Evolutionary conservation across 2,888 invertebrate genomes (phyloP).

Genomic region (Volucella bombylans): DNA sequence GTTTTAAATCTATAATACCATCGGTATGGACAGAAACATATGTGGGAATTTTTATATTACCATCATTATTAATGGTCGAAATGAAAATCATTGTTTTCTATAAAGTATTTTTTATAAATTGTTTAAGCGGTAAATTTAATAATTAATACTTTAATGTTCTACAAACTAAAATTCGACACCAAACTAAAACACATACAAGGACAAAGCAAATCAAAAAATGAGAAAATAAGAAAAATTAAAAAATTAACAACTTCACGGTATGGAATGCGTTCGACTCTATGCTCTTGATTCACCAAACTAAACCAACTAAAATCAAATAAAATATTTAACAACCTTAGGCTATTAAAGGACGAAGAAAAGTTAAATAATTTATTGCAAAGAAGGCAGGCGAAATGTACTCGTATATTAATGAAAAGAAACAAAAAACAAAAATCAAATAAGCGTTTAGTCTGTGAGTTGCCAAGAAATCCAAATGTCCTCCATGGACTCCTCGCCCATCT

Average conservation of each 20-base stretch:
- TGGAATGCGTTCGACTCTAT: constrained; percentile 14
- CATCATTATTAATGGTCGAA: no score
- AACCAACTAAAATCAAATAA: constrained; percentile 23
- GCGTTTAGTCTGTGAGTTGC: constrained; percentile 54
- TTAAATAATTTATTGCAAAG: no score
- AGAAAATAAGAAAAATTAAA: constrained; percentile 46
- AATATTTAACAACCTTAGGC: constrained; percentile 51
- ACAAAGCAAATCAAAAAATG: background rate
- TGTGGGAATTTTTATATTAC: no score
- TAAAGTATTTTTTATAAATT: constrained; percentile 71
- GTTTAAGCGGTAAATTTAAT: constrained; percentile 51
- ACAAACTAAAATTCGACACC: constrained; percentile 45
- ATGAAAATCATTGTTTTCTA: constrained; percentile 16
- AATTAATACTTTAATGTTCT: constrained; percentile 72
- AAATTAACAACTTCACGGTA: background rate
- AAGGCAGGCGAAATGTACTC: no score
- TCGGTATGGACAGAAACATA: no score
- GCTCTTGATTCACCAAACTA: constrained; percentile 13
- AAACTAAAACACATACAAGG: constrained; percentile 15
- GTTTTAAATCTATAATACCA: no score
- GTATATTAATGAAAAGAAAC: background rate
- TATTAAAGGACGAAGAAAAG: constrained; percentile 7
- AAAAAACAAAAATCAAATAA: background rate
- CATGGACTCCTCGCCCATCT: constrained; percentile 88
- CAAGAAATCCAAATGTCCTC: constrained; percentile 89